Conservation (phyloP, 2,888 invertebrate genomes). For the Agriotes lineatus region DNA sequence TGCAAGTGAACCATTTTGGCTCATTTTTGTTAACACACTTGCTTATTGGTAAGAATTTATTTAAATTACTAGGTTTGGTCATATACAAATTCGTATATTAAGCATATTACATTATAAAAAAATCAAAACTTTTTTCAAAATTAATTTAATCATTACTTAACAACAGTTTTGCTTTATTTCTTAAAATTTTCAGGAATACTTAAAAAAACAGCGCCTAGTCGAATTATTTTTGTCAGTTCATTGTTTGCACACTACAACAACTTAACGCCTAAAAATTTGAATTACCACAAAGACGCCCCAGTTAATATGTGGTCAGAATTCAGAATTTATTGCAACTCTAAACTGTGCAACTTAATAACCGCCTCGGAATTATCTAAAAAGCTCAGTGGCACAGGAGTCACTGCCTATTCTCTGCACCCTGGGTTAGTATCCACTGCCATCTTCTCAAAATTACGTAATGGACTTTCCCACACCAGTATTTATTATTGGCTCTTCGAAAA, state of each 20-base stretch:
- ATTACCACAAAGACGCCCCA: slow-evolving; percentile 47
- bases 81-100: no score
- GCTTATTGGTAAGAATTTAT: slow-evolving; percentile 21
- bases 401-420: slow-evolving; percentile 62
- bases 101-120: no score
- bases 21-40: slow-evolving; percentile 64
- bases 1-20: slow-evolving; percentile 75
- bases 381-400: slow-evolving; percentile 57
- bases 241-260: slow-evolving; percentile 33
- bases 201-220: slow-evolving; percentile 60
- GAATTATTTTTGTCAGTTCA: slow-evolving; percentile 57
- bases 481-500: no score
- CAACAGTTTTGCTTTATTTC: no score
- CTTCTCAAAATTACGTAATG: slow-evolving; percentile 47
- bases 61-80: no score
- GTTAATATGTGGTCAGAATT: slow-evolving; percentile 58
- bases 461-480: no score
- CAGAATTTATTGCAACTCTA: slow-evolving; percentile 59
- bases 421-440: slow-evolving; percentile 58
- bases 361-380: slow-evolving; percentile 60
- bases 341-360: slow-evolving; percentile 61
- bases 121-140: no score
- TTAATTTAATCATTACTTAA: no score
- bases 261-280: slow-evolving; percentile 47
- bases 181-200: slow-evolving; percentile 52